Conservation (phyloP, 2,113 vertebrate species). For the Halichoeres trimaculatus region DNA sequence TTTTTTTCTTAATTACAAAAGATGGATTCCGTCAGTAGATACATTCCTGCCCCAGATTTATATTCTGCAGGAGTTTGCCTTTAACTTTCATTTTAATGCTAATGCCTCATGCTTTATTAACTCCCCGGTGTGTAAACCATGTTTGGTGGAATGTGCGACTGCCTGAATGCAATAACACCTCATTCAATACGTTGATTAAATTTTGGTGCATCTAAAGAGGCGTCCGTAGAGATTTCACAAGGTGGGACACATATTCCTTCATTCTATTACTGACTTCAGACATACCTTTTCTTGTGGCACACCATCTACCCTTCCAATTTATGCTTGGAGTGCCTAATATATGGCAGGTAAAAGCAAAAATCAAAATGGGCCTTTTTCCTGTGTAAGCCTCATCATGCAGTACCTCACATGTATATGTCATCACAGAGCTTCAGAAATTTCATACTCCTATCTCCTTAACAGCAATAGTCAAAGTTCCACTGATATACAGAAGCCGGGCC, state of each 20-base stretch:
- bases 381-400: conserved; percentile 50
- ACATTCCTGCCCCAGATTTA: conserved; percentile 64
- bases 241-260: conserved; percentile 43
- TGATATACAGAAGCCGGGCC: neutral
- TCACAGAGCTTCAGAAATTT: conserved; percentile 29
- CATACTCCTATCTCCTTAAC: conserved; percentile 17
- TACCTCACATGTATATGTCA: conserved; percentile 51
- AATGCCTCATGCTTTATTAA: conserved; percentile 61
- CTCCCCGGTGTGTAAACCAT: conserved; percentile 51
- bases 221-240: conserved; percentile 49
- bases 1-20: conserved; percentile 79
- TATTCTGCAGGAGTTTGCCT: conserved; percentile 63
- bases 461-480: conserved; percentile 9
- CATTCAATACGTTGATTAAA: conserved; percentile 71
- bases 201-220: conserved; percentile 61
- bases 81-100: conserved; percentile 73
- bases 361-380: conserved; percentile 41
- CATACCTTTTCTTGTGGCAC: conserved; percentile 28
- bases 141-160: conserved; percentile 49
- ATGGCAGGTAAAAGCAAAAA: conserved; percentile 38
- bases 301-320: neutral
- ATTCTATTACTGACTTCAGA: conserved; percentile 42
- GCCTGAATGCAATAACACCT: conserved; percentile 63
- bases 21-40: conserved; percentile 66
- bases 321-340: conserved; percentile 25